Evolutionary conservation across 1,140 invertebrate genomes (phyloP).

Genomic region (Anoplolepis gracilipes): DNA sequence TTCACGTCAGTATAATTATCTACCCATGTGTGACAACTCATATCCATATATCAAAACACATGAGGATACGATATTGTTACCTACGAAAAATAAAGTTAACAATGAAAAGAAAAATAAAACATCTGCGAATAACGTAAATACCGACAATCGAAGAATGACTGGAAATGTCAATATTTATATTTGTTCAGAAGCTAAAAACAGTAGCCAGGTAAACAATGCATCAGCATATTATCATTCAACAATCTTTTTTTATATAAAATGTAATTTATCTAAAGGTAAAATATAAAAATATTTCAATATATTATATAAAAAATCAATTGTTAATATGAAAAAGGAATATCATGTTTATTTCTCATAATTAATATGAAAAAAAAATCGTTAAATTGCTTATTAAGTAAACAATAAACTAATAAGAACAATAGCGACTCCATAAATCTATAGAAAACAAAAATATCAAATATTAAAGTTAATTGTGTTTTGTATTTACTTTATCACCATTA

Average conservation of each 20-base stretch:
- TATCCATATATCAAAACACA: background rate
- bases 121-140: slow-evolving; percentile 46
- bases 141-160: slow-evolving; percentile 76
- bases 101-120: slow-evolving; percentile 38
- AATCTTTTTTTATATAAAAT: background rate
- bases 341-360: background rate
- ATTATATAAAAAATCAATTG: background rate
- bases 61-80: background rate
- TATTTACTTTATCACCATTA: background rate
- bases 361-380: background rate
- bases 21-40: background rate
- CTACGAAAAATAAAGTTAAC: slow-evolving; percentile 8
- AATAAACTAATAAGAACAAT: background rate
- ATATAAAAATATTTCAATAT: background rate
- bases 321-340: background rate
- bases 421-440: background rate
- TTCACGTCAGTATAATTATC: background rate
- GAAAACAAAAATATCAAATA: background rate
- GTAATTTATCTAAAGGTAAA: background rate
- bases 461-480: slow-evolving; percentile 1
- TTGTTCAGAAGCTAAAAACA: slow-evolving; percentile 74
- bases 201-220: slow-evolving; percentile 45
- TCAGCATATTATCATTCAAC: background rate
- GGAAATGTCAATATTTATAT: slow-evolving; percentile 79
- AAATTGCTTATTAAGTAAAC: background rate